Conservation (phyloP, 2,888 invertebrate species). For the Ischnus inquisitorius region DNA sequence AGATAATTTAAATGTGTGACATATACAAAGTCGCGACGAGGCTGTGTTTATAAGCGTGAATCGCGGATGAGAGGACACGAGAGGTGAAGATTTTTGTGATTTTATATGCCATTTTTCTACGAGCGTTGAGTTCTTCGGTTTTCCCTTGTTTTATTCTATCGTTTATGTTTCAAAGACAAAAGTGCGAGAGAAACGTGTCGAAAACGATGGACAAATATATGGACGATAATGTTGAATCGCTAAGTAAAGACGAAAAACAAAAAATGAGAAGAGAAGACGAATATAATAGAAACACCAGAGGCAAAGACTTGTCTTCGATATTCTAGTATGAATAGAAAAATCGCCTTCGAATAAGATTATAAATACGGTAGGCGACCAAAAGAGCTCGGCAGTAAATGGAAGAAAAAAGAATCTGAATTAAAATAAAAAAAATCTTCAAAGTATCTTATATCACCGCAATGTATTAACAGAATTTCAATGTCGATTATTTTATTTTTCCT, state of each 20-base stretch:
- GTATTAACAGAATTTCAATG: not conserved
- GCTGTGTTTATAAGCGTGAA: slow-evolving; percentile 26
- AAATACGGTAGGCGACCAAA: not conserved
- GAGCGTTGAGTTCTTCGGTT: slow-evolving; percentile 51
- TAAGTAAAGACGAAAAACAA: not conserved
- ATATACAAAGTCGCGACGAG: not conserved
- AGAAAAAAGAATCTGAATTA: not conserved
- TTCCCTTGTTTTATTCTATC: not conserved
- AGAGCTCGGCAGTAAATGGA: not conserved
- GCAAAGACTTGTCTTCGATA: slow-evolving; percentile 7
- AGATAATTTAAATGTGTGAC: slow-evolving; percentile 9
- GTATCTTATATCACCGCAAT: not conserved
- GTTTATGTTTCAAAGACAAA: not conserved
- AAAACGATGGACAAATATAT: slow-evolving; percentile 13
- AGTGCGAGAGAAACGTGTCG: slow-evolving; percentile 9
- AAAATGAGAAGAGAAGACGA: not conserved
- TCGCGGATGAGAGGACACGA: not conserved
- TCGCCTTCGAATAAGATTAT: slow-evolving; percentile 5
- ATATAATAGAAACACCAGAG: not conserved
- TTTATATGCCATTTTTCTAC: slow-evolving; percentile 80
- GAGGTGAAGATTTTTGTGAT: slow-evolving; percentile 64
- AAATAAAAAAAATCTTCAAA: not conserved
- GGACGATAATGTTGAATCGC: slow-evolving; percentile 16
- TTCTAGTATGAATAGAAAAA: slow-evolving; percentile 1
- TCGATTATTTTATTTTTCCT: slow-evolving; percentile 3